These are phyloP conservation scores for Cantharis lateralis DNA, from an alignment of 2,888 invertebrate genomes.

Conservation along the genomic window DNA sequence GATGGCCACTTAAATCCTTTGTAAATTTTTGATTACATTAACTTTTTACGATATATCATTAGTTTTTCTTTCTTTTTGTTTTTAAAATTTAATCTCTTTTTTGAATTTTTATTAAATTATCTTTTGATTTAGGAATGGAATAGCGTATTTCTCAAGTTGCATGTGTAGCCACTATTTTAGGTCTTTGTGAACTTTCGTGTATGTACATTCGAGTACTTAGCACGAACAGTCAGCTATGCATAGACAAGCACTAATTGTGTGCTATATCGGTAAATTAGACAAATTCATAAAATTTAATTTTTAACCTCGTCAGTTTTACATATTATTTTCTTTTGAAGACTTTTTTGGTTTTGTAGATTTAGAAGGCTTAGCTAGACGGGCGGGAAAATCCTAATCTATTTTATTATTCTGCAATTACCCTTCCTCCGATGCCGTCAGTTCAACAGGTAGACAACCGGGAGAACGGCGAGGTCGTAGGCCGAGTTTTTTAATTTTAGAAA, in stretches of 20 bases:
- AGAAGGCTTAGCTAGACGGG: too few species aligned
- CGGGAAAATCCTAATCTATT: too few species aligned
- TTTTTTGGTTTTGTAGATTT: neutral
- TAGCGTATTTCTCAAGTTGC: neutral
- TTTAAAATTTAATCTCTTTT: neutral
- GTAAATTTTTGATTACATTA: neutral
- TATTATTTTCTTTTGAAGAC: neutral
- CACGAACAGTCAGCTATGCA: neutral
- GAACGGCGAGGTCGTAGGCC: too few species aligned
- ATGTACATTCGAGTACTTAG: neutral
- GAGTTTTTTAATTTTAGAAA: too few species aligned
- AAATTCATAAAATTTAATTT: neutral
- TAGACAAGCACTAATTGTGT: neutral
- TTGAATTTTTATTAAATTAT: neutral
- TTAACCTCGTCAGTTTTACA: neutral
- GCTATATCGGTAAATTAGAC: neutral
- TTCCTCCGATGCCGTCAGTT: too few species aligned
- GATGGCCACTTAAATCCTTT: constrained; percentile 1
- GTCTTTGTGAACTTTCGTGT: neutral
- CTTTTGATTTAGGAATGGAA: neutral
- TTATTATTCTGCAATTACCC: too few species aligned
- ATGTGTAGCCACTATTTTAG: neutral
- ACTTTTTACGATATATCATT: neutral
- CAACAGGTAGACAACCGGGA: too few species aligned
- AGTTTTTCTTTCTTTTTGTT: neutral